Base-by-base conservation (phyloP, 2,113 vertebrate genomes). In the Elgaria multicarinata region DNA sequence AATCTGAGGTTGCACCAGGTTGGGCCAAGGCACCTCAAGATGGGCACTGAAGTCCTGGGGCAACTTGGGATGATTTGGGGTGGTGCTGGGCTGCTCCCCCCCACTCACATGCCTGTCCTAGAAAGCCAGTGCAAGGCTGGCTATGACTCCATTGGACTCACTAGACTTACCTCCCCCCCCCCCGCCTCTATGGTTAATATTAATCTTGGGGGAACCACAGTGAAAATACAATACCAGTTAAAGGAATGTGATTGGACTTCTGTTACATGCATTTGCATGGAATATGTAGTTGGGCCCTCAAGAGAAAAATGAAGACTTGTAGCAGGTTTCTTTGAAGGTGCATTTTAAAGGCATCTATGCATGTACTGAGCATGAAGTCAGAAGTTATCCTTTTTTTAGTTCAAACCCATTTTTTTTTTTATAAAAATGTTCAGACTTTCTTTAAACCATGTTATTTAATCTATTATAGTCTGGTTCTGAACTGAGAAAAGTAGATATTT, bases 381-480 rank as follows among this genome's bases (percentile, higher is more conserved):
- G 36, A 90, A 44, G 2, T 44, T 16, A 58, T 3, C 0, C 55
- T 33, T 66, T 12, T 50, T 71, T 13, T 9, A 91, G 91, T 91
- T 64, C 9, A 88, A 91, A 39, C 24, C 53, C 67, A 81, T 4
- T 71, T 88, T 62, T 74, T 93, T 87, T n/a, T n/a, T n/a, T n/a
- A n/a, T n/a, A n/a, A n/a, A 1, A 13, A 53, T 71, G 28, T 79
- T 86, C 42, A 72, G 90, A 50, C 13, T 84, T 90, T 82, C 89
- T 9, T 20, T 86, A 62, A 90, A 77, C 22, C 2, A 26, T 16
- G 0, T 0, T 44, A 1, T 82, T 90, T 46, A 8, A 94, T 90
- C 53, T 1, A 9, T 22, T 90, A 36, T 74, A 64, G 91, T 1
- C 88, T n/a, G 85, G 72, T 88, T 91, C 7, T 33, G 55, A 90